Evolutionary conservation across 1,140 invertebrate species (phyloP).

Genomic region (Lerema accius): DNA sequence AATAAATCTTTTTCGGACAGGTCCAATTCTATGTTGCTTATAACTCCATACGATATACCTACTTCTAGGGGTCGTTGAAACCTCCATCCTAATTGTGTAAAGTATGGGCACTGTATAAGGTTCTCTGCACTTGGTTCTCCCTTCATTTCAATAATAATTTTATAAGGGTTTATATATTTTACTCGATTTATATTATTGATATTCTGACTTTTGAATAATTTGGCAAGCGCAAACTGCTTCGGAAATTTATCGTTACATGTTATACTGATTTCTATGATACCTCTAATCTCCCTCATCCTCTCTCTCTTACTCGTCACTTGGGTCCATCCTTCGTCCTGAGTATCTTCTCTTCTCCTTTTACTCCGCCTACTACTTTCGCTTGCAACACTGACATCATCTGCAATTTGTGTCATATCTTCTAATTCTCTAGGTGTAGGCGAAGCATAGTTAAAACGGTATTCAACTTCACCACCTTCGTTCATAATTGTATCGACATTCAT

Average conservation of each 20-base stretch:
- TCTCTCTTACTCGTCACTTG: background rate
- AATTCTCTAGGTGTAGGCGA: too few species aligned
- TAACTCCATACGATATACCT: constrained; percentile 14
- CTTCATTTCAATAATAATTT: constrained; percentile 4
- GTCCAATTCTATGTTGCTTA: constrained; percentile 7
- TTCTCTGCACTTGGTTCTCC: background rate
- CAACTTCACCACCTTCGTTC: too few species aligned
- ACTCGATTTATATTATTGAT: background rate
- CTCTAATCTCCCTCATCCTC: background rate
- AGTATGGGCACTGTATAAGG: background rate
- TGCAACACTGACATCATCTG: too few species aligned
- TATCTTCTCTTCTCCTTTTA: background rate
- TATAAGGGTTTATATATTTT: constrained; percentile 18
- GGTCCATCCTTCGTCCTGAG: background rate
- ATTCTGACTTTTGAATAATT: constrained; percentile 3
- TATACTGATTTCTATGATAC: background rate
- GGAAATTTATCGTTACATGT: constrained; percentile 1
- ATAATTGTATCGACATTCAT: too few species aligned
- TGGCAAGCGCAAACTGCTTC: constrained; percentile 14
- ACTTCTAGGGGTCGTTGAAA: constrained; percentile 6
- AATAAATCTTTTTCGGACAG: constrained; percentile 1
- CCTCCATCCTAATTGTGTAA: constrained; percentile 5
- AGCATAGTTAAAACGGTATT: too few species aligned
- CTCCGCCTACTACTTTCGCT: background rate
- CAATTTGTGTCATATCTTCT: too few species aligned